Base-by-base conservation (phyloP, 2,113 vertebrate species). In the Cathartes aura region DNA sequence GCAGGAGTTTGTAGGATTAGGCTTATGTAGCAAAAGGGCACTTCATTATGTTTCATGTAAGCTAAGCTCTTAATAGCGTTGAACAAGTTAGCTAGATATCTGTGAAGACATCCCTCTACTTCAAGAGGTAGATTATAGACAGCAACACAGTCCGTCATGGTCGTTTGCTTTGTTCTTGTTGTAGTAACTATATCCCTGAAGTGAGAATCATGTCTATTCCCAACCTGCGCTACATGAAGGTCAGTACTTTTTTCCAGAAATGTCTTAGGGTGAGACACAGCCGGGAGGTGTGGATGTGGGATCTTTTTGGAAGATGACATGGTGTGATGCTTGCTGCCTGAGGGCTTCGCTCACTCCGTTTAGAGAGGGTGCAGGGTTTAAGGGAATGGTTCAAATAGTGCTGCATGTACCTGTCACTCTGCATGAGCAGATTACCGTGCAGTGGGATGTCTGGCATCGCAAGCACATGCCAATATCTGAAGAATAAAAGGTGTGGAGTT, bases 181-280 rank as follows among this genome's bases (percentile, higher is more conserved):
- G 53, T 76, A 99, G 99, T 96, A 99, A 99, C 97, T 99, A 99
- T 72, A 99, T 99, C 96, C 99, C 99, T 89, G 99, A 99, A 98
- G 99, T 99, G 95, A 99, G 99, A 98, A 99, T 99, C 97, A 99
- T 99, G 99, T 99, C 99, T 80, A 99, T 99, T 98, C 99, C 99
- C 91, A 99, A 99, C 94, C 98, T 99, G 93, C 99, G 99, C 92
- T 98, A 98, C 98, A 98, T 99, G 99, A 99, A 99, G 99, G 99
- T 99, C 93, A 98, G 99, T 98, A 58, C 10, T 26, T 87, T 50
- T 74, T 64, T 55, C 56, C 67, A 66, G 68, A 40, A 43, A 9
- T 15, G 4, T 38, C 58, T 74, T 29, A 3, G 67, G 40, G 36
- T 79, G 70, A 62, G 72, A 15, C 30, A 26, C 11, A 82, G 71